A percentile compares a stretch with the other conserved stretches of the same genome.
phyloP scores from a whole-genome alignment of 2,797 vertebrate species.

The Rhinichthys osculus region DNA sequence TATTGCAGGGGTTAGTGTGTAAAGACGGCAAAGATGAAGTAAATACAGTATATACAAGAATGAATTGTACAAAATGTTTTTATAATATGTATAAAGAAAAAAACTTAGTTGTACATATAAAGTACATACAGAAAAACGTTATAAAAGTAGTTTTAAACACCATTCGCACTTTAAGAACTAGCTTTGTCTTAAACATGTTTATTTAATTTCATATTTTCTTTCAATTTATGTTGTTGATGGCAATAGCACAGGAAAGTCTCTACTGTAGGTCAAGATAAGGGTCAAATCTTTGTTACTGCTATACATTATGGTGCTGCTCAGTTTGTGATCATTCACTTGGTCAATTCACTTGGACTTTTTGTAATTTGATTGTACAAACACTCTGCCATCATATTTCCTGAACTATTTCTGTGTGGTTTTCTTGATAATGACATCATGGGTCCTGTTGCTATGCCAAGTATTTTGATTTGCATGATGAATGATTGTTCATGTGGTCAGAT shows the following conservation, averaged over 20 bases:
- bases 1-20: not conserved
- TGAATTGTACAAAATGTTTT: conserved; percentile 47
- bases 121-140: conserved; percentile 30
- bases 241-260: conserved; percentile 18
- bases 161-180: conserved; percentile 42
- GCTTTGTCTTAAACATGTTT: not conserved
- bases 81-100: conserved; percentile 52
- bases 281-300: not conserved
- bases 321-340: conserved; percentile 4
- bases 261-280: not conserved
- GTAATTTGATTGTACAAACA: conserved; percentile 15
- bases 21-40: not conserved
- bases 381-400: not conserved
- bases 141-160: conserved; percentile 49
- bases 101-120: conserved; percentile 52
- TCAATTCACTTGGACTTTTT: conserved; percentile 21
- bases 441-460: conserved; percentile 14
- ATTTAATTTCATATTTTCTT: not conserved
- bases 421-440: not conserved
- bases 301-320: conserved; percentile 25
- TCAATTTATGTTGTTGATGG: not conserved
- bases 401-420: not conserved
- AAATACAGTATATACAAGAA: conserved; percentile 31
- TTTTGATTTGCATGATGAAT: conserved; percentile 31
- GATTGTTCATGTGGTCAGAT: conserved; percentile 20